A percentile compares a stretch with the other conserved stretches of the same genome.
phyloP scores from a whole-genome alignment of 2,888 invertebrate species.

The Phrixothrix hirtus region DNA sequence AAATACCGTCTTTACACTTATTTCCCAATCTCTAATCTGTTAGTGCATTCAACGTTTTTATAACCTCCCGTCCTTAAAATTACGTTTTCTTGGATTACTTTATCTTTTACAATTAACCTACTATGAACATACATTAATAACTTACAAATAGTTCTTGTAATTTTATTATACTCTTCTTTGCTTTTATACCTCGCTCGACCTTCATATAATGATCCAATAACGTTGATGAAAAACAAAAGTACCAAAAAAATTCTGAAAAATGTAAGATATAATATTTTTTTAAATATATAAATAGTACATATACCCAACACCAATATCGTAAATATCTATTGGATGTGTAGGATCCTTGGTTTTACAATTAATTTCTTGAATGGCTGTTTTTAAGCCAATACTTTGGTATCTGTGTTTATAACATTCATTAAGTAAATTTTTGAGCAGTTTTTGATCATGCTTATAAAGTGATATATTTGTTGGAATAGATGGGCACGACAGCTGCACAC shows the following conservation, averaged over 20 bases:
- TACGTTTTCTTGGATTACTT: no score
- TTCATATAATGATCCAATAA: background rate
- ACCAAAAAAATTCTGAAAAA: background rate
- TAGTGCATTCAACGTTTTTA: no score
- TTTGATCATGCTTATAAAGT: background rate
- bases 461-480: background rate
- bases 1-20: no score
- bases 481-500: background rate
- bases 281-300: background rate
- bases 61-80: no score
- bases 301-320: background rate
- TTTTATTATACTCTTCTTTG: background rate
- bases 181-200: background rate
- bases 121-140: no score
- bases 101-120: no score
- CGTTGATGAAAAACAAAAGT: background rate
- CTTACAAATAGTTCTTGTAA: background rate
- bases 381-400: background rate
- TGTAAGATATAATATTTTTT: background rate
- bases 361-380: background rate
- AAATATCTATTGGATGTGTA: background rate
- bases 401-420: background rate
- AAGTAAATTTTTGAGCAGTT: background rate
- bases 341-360: background rate
- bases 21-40: no score